Base-by-base conservation (phyloP, 2,888 invertebrate genomes). In the Geotrupes spiniger region DNA sequence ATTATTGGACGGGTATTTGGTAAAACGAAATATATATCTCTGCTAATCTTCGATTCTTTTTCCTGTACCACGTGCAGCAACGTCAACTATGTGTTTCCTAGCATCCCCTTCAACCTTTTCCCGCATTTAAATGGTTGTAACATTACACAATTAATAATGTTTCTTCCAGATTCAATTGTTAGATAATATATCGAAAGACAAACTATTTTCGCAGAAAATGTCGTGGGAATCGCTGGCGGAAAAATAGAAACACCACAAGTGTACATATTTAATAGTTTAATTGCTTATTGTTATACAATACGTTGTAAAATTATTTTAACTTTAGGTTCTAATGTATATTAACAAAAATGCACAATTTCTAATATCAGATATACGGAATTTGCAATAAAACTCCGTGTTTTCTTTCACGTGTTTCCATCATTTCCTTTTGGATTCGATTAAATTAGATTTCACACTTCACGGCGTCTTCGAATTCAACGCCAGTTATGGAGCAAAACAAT, bases 141-240 rank as follows among this genome's bases (percentile, higher is more conserved):
- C n/a, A 37, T 16, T 37, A 37, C 12, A 36, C 12, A 21, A 21
- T 3, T 21, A 21, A 21, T 21, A 6, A 21, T 21, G 3, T 40
- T 49, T 55, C 49, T 77, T 76, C 52, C 74, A 81, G 80, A 61
- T 79, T 37, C 65, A 73, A 42, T 69, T 77, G 60, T 63, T 85
- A 54, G 84, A 85, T 62, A 74, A 74, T 59, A 68, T 84, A 39
- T 69, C 76, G 2, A 75, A 76, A 52, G 77, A 80, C 52, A 75
- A 81, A 38, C 74, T 85, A 52, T 73, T 80, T 47, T 70, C 74
- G 51, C 79, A 80, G 63, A 55, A 56, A 36, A 48, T 61, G 9
- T 43, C 51, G n/a, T 64, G 63, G 62, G 60, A 61, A 28, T 36
- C 59, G n/a, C 42, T 52, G 6, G 21, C 6, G 21, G 40, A 52